Base-by-base conservation (phyloP, 2,797 vertebrate genomes). In the Paramormyrops hopkinsi region DNA sequence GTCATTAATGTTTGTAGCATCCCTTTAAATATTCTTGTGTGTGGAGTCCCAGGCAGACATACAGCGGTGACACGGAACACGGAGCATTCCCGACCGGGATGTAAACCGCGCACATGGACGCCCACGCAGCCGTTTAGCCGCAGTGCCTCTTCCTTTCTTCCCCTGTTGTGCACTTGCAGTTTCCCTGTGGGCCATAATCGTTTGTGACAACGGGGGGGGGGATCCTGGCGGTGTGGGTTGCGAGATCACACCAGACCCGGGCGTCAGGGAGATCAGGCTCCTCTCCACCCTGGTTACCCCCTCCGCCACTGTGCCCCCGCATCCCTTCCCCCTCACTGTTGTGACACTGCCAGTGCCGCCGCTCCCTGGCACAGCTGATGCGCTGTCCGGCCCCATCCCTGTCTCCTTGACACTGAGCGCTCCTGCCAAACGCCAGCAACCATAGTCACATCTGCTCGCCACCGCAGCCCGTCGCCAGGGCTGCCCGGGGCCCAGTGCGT, bases 381-480 rank as follows among this genome's bases (percentile, higher is more conserved):
- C 96, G 97, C 97, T 97, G 97, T 99, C 98, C 95, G 93, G 96
- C 96, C 96, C 93, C 95, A 97, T 99, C 96, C 97, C 94, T 94
- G 94, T 98, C 98, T 96, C 95, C 93, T 94, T 99, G 98, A 99
- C 94, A 97, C 96, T 98, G 97, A 99, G 96, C 94, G 94, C 96
- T 98, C 96, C 97, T 99, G 98, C 98, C 97, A 99, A 98, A 97
- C 96, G 97, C 98, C 97, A 96, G 96, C 96, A 97, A 98, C 97
- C 97, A 97, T 96, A 97, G 97, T 98, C 98, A 97, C 97, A 98
- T 98, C 98, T 99, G 98, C 96, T 98, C 95, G 96, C 97, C 97
- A 97, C 95, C 95, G 93, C 93, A 95, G 95, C 96, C 95, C 93
- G 93, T 96, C 93, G 90, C 59, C 46, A 93, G 93, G 94, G 94